Percentiles rank a stretch among this genome's conserved stretches.
phyloP scores from a whole-genome alignment of 2,888 invertebrate species.

The Creontiades dilutus region DNA sequence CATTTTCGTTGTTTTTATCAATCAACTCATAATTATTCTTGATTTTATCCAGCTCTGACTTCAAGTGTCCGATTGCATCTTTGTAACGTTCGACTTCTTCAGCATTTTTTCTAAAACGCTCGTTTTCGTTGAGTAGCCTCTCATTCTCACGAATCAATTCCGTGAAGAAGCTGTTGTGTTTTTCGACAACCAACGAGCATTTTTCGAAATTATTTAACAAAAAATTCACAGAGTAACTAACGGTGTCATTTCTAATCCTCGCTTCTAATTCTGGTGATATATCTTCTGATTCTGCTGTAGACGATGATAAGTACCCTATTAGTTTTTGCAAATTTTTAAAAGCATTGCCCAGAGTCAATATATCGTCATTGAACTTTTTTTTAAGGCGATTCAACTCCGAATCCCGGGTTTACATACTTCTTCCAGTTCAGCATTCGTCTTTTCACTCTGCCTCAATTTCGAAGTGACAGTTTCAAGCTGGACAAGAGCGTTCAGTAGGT shows the following conservation, averaged over 20 bases:
- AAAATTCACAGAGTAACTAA: not conserved
- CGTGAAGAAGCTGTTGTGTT: not conserved
- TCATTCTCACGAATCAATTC: slow-evolving; percentile 49
- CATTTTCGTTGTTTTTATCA: slow-evolving; percentile 49
- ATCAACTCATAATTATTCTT: slow-evolving; percentile 24
- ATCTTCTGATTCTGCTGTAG: not conserved
- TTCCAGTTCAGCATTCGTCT: slow-evolving; percentile 54
- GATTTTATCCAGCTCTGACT: slow-evolving; percentile 40
- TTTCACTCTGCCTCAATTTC: slow-evolving; percentile 44
- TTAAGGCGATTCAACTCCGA: slow-evolving; percentile 41
- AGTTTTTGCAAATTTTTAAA: slow-evolving; percentile 44
- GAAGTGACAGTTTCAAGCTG: slow-evolving; percentile 56
- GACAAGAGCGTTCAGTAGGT: not conserved
- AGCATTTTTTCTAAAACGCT: not conserved
- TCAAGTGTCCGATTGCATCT: slow-evolving; percentile 18
- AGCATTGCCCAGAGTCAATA: slow-evolving; percentile 56
- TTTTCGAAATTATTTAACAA: slow-evolving; percentile 45
- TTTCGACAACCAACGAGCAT: slow-evolving; percentile 42
- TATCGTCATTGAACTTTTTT: slow-evolving; percentile 50
- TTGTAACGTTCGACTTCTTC: slow-evolving; percentile 45
- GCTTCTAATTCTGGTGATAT: not conserved
- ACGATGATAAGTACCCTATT: not conserved
- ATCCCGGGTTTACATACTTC: slow-evolving; percentile 10
- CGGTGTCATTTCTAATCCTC: not conserved
- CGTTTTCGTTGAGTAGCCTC: slow-evolving; percentile 29